Evolutionary conservation across 1,140 invertebrate species (phyloP).

Genomic region (Tyrophagus putrescentiae): DNA sequence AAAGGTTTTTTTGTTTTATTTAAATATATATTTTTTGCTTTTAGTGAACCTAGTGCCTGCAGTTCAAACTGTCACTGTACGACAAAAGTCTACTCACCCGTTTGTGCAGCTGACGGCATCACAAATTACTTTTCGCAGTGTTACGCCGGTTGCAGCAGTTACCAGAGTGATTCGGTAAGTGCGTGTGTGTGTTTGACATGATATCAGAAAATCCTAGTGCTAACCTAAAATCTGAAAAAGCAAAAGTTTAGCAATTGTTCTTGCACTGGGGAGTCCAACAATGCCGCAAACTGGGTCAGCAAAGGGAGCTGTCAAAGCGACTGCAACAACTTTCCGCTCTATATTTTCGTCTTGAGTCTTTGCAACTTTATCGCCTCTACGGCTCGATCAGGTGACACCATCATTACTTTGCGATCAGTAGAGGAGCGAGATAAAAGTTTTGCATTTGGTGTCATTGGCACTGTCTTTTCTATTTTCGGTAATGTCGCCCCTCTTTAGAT

Average conservation of each 20-base stretch:
- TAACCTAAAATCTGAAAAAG: neutral
- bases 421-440: conserved; percentile 28
- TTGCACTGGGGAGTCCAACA: neutral
- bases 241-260: conserved; percentile 8
- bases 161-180: neutral
- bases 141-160: conserved; percentile 45
- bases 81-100: conserved; percentile 45
- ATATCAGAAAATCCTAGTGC: neutral
- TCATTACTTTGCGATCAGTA: conserved; percentile 22
- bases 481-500: neutral
- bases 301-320: conserved; percentile 14
- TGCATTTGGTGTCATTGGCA: conserved; percentile 25
- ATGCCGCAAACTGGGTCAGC: neutral
- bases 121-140: conserved; percentile 51
- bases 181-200: neutral
- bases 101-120: conserved; percentile 42
- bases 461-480: conserved; percentile 26
- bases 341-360: neutral
- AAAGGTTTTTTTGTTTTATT: neutral
- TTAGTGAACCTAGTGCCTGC: conserved; percentile 33
- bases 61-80: conserved; percentile 47
- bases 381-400: neutral
- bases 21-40: neutral
- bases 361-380: neutral
- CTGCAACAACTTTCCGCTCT: conserved; percentile 8